phyloP scores from a whole-genome alignment of 2,888 invertebrate species.

The Tetragnatha montana region DNA sequence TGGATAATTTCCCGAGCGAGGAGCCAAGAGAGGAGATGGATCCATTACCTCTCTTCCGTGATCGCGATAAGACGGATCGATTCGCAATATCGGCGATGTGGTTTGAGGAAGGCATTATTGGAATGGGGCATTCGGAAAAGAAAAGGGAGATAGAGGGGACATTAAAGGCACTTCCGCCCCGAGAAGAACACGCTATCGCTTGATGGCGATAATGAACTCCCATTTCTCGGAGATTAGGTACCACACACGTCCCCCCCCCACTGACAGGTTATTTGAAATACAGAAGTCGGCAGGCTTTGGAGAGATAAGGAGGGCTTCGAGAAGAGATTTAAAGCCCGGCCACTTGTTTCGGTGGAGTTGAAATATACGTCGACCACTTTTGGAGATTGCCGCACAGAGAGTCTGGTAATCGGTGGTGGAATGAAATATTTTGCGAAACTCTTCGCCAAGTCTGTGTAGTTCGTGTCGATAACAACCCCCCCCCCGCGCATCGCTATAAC shows the following conservation, averaged over 20 bases:
- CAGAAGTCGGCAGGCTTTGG: slow-evolving; percentile 19
- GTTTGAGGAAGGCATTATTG: slow-evolving; percentile 59
- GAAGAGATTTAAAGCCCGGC: too few species aligned
- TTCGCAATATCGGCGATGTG: slow-evolving; percentile 65
- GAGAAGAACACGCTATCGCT: slow-evolving; percentile 45
- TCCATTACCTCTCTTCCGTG: slow-evolving; percentile 24
- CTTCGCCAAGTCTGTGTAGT: too few species aligned
- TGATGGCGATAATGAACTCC: slow-evolving; percentile 50
- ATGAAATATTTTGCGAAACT: too few species aligned
- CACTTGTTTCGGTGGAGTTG: too few species aligned
- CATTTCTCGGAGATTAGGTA: slow-evolving; percentile 59
- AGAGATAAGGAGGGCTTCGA: background rate
- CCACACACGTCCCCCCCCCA: background rate
- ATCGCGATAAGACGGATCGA: slow-evolving; percentile 56
- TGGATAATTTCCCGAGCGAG: background rate
- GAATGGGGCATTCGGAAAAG: slow-evolving; percentile 56
- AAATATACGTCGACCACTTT: too few species aligned
- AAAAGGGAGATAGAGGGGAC: slow-evolving; percentile 13
- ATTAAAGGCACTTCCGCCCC: slow-evolving; percentile 40
- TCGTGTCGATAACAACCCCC: too few species aligned
- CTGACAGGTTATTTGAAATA: slow-evolving; percentile 29
- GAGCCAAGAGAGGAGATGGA: background rate
- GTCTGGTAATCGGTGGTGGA: too few species aligned
- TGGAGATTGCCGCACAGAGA: too few species aligned
- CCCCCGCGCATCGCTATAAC: too few species aligned